Conservation (phyloP, 1,140 invertebrate genomes). For the Apolygus lucorum region DNA sequence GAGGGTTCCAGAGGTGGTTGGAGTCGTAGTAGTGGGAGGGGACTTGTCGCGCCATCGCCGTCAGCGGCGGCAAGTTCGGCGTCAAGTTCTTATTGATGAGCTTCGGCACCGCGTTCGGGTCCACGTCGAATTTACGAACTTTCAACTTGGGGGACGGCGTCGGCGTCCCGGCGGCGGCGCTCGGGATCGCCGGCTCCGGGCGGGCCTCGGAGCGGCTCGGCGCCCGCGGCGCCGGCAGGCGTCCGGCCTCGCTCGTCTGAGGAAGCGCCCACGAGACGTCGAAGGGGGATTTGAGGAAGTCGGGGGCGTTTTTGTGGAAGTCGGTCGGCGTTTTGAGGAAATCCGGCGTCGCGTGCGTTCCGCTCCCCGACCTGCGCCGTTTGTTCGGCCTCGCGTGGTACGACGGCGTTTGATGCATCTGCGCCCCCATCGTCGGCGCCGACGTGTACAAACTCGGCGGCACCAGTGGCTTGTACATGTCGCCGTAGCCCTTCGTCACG, state of each 20-base stretch:
- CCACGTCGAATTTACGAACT: conserved; percentile 41
- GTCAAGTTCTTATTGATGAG: conserved; percentile 32
- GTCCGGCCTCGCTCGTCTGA: conserved; percentile 21
- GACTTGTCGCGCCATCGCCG: conserved; percentile 37
- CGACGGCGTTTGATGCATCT: background rate
- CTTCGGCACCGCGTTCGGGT: conserved; percentile 36
- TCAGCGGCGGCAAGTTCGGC: conserved; percentile 32
- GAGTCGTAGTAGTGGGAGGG: conserved; percentile 39
- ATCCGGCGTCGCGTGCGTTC: background rate
- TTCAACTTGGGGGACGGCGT: conserved; percentile 39
- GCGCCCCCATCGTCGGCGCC: background rate
- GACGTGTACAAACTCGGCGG: background rate
- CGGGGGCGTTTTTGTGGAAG: background rate
- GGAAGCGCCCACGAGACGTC: conserved; percentile 5
- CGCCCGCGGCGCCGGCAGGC: conserved; percentile 23
- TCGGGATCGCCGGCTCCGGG: conserved; percentile 23
- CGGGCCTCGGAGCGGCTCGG: conserved; percentile 19
- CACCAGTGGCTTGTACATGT: conserved; percentile 5
- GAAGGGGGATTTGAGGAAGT: no score
- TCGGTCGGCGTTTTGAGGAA: background rate
- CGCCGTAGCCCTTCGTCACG: background rate
- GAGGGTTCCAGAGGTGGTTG: conserved; percentile 58
- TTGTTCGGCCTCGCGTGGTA: background rate
- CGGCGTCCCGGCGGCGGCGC: conserved; percentile 6
- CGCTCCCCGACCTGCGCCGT: background rate